These are phyloP conservation scores for Streptopelia turtur DNA, from an alignment of 2,797 vertebrate species.

Conservation along the genomic window DNA sequence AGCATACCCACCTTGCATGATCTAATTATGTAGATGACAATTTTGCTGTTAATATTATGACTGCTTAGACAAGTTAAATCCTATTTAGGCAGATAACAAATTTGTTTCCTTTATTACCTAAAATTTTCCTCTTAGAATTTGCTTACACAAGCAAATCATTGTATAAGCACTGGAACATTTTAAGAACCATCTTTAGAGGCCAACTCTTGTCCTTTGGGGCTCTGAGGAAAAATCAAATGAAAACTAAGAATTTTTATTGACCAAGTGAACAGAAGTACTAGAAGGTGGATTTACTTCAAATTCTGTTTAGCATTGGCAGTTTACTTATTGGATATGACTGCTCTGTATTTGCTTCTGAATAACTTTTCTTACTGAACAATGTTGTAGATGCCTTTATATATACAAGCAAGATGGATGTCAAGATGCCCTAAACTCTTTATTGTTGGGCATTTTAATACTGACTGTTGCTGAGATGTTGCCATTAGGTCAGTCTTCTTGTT, in stretches of 20 bases:
- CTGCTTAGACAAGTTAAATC: background rate
- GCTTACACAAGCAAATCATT: background rate
- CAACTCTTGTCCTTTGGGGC: background rate
- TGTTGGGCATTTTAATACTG: background rate
- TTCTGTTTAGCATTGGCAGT: background rate
- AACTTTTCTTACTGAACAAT: background rate
- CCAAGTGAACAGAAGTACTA: background rate
- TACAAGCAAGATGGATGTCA: background rate
- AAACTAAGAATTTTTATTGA: background rate
- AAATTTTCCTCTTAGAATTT: background rate
- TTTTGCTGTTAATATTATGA: background rate
- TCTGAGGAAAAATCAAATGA: background rate
- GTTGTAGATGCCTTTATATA: background rate
- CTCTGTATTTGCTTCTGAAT: background rate
- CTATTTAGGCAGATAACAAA: background rate
- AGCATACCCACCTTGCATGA: background rate
- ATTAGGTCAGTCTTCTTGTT: background rate
- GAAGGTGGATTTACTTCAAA: background rate
- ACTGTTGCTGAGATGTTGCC: background rate
- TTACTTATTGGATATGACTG: background rate
- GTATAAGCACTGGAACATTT: background rate
- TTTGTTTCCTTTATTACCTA: background rate
- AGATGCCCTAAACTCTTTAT: background rate
- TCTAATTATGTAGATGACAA: background rate
- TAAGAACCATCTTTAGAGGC: background rate